Evolutionary conservation across 2,888 invertebrate species (phyloP), one percentile per base, ranked within the genome.

Genomic region (Parelbella ahira): DNA sequence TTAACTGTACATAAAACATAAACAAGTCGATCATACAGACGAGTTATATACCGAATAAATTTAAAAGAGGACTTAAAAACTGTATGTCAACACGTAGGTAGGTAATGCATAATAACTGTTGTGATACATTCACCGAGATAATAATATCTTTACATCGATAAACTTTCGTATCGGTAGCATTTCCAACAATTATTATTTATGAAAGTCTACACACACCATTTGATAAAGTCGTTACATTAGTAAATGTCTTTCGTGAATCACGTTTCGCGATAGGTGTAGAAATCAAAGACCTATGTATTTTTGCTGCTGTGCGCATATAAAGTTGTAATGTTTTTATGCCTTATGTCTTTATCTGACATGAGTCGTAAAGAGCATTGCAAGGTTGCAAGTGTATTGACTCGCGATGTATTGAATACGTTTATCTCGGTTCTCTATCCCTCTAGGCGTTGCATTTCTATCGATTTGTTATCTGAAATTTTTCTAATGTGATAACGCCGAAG

Each of bases 351-450:
- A 86, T 86, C 84, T 79, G 82, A 76, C 78, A 68, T 63, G 67
- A 78, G 73, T 79, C 70, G 69, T 78, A 79, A 79, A 84, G 86
- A 84, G 70, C 84, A 67, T 69, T 71, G 84, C 81, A 86, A 86
- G 86, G 86, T 86, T 86, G 84, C 68, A 73, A 79, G 84, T 80
- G 77, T 84, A 80, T 84, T 84, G 86, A 86, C 86, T 77, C 71
- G n/a, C 76, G 68, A 64, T 79, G 72, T 77, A 74, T 76, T 78
- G 74, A 79, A 80, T 80, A 77, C 65, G 63, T 75, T 77, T 83
- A 82, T 81, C 79, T 72, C 62, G 49, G 59, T 68, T 68, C 66
- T 73, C 76, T 78, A 77, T 75, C 73, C 60, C 55, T 68, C 76
- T 78, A 75, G 75, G 62, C 48, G 58, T 46, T 71, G 74, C 67